These are phyloP conservation scores for Nesidiocoris tenuis DNA, from an alignment of 2,888 invertebrate genomes.

Conservation along the genomic window DNA sequence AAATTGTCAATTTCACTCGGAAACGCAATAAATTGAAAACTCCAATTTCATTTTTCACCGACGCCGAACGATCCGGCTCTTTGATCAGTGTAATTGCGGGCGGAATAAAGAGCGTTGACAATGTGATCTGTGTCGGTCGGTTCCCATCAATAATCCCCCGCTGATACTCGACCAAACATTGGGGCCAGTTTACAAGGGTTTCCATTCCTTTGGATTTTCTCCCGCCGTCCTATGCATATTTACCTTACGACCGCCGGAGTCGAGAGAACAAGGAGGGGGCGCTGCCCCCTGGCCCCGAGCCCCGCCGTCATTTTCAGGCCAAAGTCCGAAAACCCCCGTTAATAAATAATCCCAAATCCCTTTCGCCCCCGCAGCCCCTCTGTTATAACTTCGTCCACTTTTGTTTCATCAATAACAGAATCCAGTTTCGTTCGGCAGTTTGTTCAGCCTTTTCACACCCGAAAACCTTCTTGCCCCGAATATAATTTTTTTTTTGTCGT, in stretches of 20 bases:
- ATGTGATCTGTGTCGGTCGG: neutral
- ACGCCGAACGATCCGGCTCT: too few species aligned
- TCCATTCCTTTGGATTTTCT: neutral
- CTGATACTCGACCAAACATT: neutral
- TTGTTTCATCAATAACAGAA: slow-evolving; percentile 12
- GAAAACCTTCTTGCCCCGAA: neutral
- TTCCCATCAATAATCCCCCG: neutral
- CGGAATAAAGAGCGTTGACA: neutral
- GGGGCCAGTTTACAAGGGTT: neutral
- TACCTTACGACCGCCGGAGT: slow-evolving; percentile 8
- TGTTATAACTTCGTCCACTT: neutral
- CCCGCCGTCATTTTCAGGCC: slow-evolving; percentile 12
- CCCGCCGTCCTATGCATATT: slow-evolving; percentile 10
- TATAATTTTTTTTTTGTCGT: neutral
- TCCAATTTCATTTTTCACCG: too few species aligned
- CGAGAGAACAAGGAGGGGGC: neutral
- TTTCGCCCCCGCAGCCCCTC: neutral
- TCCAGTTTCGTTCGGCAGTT: neutral
- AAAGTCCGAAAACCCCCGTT: slow-evolving; percentile 1
- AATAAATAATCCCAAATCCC: slow-evolving; percentile 15
- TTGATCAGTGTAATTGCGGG: neutral
- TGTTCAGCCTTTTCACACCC: slow-evolving; percentile 1
- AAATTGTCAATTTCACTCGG: too few species aligned
- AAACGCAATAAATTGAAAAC: too few species aligned
- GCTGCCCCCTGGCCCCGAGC: neutral